Percentiles rank a stretch among this genome's conserved stretches.
Conservation (phyloP, 2,888 invertebrate genomes). For the Penaeus monodon region DNA sequence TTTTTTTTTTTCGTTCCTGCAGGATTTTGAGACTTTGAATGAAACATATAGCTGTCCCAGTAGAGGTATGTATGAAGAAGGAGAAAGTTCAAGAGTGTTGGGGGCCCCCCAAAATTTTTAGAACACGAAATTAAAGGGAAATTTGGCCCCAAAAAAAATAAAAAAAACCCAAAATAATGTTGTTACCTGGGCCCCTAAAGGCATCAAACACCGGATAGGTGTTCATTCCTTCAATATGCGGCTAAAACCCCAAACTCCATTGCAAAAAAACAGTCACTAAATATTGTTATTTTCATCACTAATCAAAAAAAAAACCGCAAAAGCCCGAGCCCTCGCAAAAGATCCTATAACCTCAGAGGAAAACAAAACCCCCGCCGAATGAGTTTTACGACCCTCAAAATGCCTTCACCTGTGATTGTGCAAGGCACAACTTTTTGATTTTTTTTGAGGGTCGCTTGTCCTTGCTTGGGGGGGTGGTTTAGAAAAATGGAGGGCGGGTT, state of each 20-base stretch:
- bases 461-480: constrained; percentile 16
- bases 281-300: not conserved
- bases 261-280: constrained; percentile 12
- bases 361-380: not conserved
- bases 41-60: constrained; percentile 45
- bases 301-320: not conserved
- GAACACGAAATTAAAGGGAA: not conserved
- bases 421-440: constrained; percentile 21
- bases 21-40: constrained; percentile 34
- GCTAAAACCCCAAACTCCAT: constrained; percentile 13
- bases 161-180: not conserved
- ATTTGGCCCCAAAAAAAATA: not conserved
- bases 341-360: constrained; percentile 31
- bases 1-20: constrained; percentile 34
- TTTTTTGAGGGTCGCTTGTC: constrained; percentile 28
- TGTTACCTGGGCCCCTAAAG: not conserved
- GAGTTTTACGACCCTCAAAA: not conserved
- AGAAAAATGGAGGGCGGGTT: constrained; percentile 26
- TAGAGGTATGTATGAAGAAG: constrained; percentile 7
- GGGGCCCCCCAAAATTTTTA: not conserved
- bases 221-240: not conserved
- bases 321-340: constrained; percentile 24
- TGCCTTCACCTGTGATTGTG: not conserved
- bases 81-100: not conserved
- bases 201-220: not conserved